Base-by-base conservation (phyloP, 2,888 invertebrate genomes). In the Morpho achilles region DNA sequence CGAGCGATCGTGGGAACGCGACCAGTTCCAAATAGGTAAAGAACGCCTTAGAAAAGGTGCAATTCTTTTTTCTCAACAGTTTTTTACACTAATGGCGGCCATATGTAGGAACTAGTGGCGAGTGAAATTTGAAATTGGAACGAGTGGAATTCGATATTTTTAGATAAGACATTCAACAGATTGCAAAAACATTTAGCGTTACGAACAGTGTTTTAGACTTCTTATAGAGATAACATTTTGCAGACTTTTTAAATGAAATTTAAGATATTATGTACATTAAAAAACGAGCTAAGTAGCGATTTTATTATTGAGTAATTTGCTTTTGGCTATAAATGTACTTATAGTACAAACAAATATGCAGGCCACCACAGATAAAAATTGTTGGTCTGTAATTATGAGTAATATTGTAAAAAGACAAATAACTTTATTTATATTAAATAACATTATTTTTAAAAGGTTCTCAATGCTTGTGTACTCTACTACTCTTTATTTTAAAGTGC, bases 41-140 rank as follows among this genome's bases (percentile, higher is more conserved):
- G 84, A 86, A 84, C 86, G 82, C 82, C 83, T 87, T 87, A 87
- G 85, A 85, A 89, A 89, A 90, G 89, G 87, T 89, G 87, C 89
- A 85, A 87, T 88, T 84, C 81, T 84, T 84, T 86, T 82, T 74
- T 66, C 72, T 74, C 67, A 61, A 72, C 70, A 66, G 68, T 74
- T 84, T 87, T 87, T 85, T 85, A 83, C 73, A 76, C 70, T 77
- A 81, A 82, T 82, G 80, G 76, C 78, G 76, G 77, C 77, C 78
- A 69, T 75, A 73, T 58, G 53, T 62, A 56, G 32, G 59, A 52
- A 59, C 48, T 51, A 55, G 61, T 55, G 56, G 63, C 48, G 56
- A 60, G 61, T 59, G 62, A 66, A 62, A 66, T 60, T 59, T 47
- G 80, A 80, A 84, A 86, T 83, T 77, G 70, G 82, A 84, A 73